A percentile compares a stretch with the other conserved stretches of the same genome.
phyloP scores from a whole-genome alignment of 2,797 vertebrate species.

The Acrocephalus scirpaceus region DNA sequence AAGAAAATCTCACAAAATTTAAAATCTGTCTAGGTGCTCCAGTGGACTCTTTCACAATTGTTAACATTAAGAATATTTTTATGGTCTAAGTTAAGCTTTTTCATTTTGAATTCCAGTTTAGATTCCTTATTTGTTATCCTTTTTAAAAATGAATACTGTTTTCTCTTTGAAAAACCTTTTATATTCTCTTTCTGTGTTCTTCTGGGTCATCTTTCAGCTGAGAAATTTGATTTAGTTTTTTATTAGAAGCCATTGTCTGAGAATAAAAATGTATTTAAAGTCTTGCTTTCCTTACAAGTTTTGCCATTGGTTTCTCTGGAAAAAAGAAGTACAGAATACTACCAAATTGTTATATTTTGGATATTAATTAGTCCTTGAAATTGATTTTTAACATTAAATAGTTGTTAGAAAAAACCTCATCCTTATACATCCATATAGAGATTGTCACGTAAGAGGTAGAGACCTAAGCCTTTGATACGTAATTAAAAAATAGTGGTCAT shows the following conservation, averaged over 20 bases:
- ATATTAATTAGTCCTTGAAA: background rate
- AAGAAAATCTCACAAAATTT: background rate
- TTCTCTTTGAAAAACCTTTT: background rate
- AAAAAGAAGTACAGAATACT: background rate
- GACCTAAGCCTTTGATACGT: fast-evolving
- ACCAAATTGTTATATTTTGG: background rate
- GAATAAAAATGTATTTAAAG: background rate
- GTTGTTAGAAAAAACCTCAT: background rate
- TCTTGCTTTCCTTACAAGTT: background rate
- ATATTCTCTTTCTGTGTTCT: background rate
- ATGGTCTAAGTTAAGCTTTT: background rate
- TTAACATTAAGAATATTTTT: background rate
- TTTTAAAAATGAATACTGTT: background rate
- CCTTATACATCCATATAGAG: background rate
- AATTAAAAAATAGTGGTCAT: background rate
- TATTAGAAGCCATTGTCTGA: background rate
- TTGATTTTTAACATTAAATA: background rate
- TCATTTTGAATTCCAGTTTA: background rate
- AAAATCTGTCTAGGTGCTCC: background rate
- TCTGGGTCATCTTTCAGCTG: background rate
- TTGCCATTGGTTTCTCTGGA: background rate
- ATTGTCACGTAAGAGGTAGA: background rate
- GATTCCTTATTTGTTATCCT: background rate
- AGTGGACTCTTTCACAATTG: background rate
- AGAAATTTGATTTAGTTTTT: background rate